Conservation (phyloP, 2,888 invertebrate species). For the Scrobipalpa costella region DNA sequence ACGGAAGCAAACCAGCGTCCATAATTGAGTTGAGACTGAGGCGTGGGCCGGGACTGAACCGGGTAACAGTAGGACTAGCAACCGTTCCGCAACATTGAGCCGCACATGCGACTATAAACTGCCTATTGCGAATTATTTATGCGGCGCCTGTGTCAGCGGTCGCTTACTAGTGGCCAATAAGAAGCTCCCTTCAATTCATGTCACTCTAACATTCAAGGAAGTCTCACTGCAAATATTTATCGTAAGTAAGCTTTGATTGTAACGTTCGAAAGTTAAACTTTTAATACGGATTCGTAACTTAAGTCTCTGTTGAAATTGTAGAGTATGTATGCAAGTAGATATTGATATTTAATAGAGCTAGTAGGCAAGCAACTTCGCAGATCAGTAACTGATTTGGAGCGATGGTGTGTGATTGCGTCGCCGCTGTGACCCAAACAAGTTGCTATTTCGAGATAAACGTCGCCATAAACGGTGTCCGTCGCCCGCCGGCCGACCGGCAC, state of each 20-base stretch:
- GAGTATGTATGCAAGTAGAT: neutral
- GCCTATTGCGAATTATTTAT: slow-evolving; percentile 60
- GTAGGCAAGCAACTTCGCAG: slow-evolving; percentile 43
- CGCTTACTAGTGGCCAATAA: neutral
- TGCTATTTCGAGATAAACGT: slow-evolving; percentile 78
- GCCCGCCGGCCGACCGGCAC: slow-evolving; percentile 20
- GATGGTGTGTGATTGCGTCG: slow-evolving; percentile 72
- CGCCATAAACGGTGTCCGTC: slow-evolving; percentile 68
- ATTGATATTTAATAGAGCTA: neutral
- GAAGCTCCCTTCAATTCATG: neutral
- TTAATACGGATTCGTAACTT: too few relatives aligned
- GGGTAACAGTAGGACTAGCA: slow-evolving; percentile 30
- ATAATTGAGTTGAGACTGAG: slow-evolving; percentile 55
- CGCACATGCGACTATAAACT: slow-evolving; percentile 48
- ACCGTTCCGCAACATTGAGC: slow-evolving; percentile 58
- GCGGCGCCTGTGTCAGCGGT: slow-evolving; percentile 46
- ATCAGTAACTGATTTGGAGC: slow-evolving; percentile 67
- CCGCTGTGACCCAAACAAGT: slow-evolving; percentile 73
- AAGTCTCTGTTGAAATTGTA: too few relatives aligned
- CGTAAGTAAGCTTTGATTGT: neutral
- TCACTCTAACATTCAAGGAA: neutral
- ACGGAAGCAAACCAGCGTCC: slow-evolving; percentile 54
- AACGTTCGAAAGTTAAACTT: neutral
- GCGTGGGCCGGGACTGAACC: slow-evolving; percentile 54
- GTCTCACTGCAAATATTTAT: slow-evolving; percentile 1